phyloP scores from a whole-genome alignment of 1,140 invertebrate genomes.

The Lucilia cuprina region DNA sequence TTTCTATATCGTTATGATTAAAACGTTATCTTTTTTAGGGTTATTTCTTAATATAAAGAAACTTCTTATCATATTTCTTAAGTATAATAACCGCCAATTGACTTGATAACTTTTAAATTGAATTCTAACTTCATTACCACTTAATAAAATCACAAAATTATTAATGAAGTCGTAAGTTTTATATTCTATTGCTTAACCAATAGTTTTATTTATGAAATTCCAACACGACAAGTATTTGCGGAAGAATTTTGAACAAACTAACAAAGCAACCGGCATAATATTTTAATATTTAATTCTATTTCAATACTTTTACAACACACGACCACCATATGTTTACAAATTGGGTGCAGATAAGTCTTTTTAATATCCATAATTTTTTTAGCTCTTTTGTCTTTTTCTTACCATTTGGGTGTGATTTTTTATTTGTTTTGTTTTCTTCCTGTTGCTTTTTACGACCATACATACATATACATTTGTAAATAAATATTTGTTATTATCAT shows the following conservation, averaged over 20 bases:
- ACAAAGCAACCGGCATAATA: neutral
- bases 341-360: neutral
- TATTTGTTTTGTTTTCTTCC: neutral
- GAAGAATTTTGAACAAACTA: neutral
- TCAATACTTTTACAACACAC: neutral
- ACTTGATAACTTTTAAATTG: neutral
- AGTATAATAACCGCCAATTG: neutral
- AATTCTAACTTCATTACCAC: neutral
- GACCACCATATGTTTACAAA: neutral
- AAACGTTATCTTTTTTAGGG: neutral
- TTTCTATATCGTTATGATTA: neutral
- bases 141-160: neutral
- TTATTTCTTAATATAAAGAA: neutral
- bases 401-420: conserved; percentile 5
- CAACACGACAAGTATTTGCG: neutral
- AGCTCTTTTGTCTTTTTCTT: neutral
- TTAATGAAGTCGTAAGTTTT: neutral
- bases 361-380: neutral
- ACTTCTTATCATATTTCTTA: neutral
- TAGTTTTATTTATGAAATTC: neutral
- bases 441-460: neutral
- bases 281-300: neutral
- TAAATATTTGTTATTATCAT: neutral
- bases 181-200: neutral
- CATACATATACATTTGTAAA: neutral